Base-by-base conservation (phyloP, 2,113 vertebrate genomes). In the Alexandromys fortis region DNA sequence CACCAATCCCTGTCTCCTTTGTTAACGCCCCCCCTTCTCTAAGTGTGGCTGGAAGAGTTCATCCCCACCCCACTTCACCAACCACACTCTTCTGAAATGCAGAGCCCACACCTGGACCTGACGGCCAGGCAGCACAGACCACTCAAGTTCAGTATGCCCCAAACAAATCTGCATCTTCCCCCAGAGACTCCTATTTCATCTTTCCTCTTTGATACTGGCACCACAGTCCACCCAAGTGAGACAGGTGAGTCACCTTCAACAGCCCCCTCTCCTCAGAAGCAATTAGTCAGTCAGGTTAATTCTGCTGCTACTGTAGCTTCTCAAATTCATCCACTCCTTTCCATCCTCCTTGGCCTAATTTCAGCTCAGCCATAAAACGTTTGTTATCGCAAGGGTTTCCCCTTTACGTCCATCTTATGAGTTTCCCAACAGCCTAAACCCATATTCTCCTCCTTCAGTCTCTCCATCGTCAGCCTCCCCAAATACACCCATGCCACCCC, bases 211-310 rank as follows among this genome's bases (percentile, higher is more conserved):
- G 83, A 61, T 77, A 42, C 33, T 73, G 76, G 78, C 22, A 92
- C 58, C 67, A 90, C 38, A 14, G 88, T 52, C n/a, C 12, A 70
- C 42, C 33, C 72, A 88, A 90, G 92, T 92, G 55, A 78, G 49
- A 93, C 76, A 91, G 91, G 5, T 11, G n/a, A 92, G 35, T 89
- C 89, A 96, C 75, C 49, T 63, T 86, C 83, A 90, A 79, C 67
- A 83, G 63, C 13, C 63, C 86, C 63, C 38, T 75, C 70, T 68
- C 70, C 58, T 93, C 67, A 86, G 28, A 65, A 77, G 61, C 42
- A 49, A 21, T 86, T 22, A 89, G 67, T 94, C 87, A 81, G 81
- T 61, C 45, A 68, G 55, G 67, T 68, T 86, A 93, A 86, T 70
- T 94, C 87, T 94, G 61, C 65, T 45, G 88, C 81, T 45, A 81